phyloP scores from a whole-genome alignment of 2,113 vertebrate species.

The Pangasianodon gigas region DNA sequence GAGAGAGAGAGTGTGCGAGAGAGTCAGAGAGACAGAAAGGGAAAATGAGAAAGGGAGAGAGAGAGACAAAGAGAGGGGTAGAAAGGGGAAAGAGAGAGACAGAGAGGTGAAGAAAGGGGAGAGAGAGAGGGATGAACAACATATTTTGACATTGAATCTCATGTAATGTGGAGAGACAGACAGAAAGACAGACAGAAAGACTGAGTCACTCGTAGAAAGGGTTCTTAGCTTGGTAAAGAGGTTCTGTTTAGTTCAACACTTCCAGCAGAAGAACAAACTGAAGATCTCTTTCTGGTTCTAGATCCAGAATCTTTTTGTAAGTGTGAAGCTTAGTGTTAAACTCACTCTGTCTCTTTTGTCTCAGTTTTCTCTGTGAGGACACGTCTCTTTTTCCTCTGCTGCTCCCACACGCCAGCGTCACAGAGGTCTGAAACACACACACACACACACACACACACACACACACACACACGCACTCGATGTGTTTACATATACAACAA shows the following conservation, averaged over 20 bases:
- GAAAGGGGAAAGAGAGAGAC: neutral
- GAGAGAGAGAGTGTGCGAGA: neutral
- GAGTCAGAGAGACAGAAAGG: too few species aligned
- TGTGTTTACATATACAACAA: neutral
- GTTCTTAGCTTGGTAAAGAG: neutral
- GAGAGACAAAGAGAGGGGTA: neutral
- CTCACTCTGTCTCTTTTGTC: constrained; percentile 44
- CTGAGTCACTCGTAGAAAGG: neutral
- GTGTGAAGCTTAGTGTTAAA: neutral
- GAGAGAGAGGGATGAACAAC: neutral
- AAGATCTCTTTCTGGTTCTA: neutral
- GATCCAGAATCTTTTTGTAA: neutral
- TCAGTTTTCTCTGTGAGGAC: constrained; percentile 1
- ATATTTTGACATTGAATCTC: neutral
- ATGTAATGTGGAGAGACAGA: neutral
- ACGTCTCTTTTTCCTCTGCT: constrained; percentile 38
- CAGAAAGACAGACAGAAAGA: neutral
- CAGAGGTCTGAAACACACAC: neutral
- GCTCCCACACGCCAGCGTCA: neutral
- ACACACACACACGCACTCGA: constrained; percentile 41
- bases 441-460: constrained; percentile 15
- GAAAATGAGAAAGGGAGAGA: neutral
- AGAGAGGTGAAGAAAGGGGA: too few species aligned
- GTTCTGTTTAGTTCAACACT: neutral
- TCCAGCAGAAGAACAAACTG: neutral